Base-by-base conservation (phyloP, 2,888 invertebrate species). In the Nipponacmea schrenckii region DNA sequence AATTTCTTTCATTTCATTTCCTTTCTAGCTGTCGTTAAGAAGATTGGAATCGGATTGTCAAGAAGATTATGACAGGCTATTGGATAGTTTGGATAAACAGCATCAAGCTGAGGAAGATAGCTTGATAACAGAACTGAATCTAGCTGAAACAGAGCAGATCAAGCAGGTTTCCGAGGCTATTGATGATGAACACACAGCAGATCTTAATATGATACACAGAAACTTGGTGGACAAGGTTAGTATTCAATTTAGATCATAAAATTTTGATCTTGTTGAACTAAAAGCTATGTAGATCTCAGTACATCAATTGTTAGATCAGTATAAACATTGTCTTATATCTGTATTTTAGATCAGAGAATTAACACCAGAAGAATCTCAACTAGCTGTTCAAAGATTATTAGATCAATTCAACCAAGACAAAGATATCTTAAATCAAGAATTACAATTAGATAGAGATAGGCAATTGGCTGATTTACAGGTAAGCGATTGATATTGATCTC, bases 381-480 rank as follows among this genome's bases (percentile, higher is more conserved):
- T 85, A 27, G 77, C 82, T 10, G 74, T 82, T 26, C 85, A 87
- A 75, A 80, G 83, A 69, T 62, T 87, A 64, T 75, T 87, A 77
- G 85, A 86, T 64, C 78, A 83, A 73, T 81, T 86, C 74, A 74
- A 84, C 0, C 80, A 81, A 14, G 84, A 86, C 63, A 74, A 77
- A 31, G 84, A 85, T 31, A 67, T 79, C 7, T 67, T 85, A 8
- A 79, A 83, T 8, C 77, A 80, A 68, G 83, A 84, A 44, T 73
- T 85, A 63, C 67, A 77, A 8, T 71, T 83, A 24, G 81, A 85
- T 71, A 81, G 80, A 66, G 81, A 83, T 67, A 72, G 83, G 70
- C 85, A 84, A 66, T 67, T 83, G 27, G 75, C 77, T 65, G 87
- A 87, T 46, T 68, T 85, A 7, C 80, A 86, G 84, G 86, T 86